These are phyloP conservation scores for Hirtodrosophila alboralis DNA, from an alignment of 2,888 invertebrate species.

Conservation along the genomic window DNA sequence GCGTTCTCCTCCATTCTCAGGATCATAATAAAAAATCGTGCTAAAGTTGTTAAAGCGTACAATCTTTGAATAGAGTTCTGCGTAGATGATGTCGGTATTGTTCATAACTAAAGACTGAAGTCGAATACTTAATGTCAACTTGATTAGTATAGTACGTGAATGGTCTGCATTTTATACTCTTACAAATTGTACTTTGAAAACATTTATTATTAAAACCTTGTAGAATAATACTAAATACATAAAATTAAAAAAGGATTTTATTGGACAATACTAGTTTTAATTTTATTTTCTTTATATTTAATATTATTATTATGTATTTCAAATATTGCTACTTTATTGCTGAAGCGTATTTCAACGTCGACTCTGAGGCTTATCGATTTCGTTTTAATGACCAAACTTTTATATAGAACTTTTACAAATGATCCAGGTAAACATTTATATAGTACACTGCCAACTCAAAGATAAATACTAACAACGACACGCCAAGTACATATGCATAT, in stretches of 20 bases:
- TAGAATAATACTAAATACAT: too few relatives aligned
- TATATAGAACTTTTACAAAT: slow-evolving; percentile 19
- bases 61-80: slow-evolving; percentile 25
- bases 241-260: too few relatives aligned
- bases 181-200: too few relatives aligned
- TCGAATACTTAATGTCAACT: slow-evolving; percentile 3
- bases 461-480: slow-evolving; percentile 17
- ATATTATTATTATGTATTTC: too few relatives aligned
- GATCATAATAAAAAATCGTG: slow-evolving; percentile 50
- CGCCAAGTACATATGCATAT: slow-evolving; percentile 11
- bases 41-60: slow-evolving; percentile 23
- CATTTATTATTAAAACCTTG: too few relatives aligned
- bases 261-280: too few relatives aligned
- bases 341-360: slow-evolving; percentile 7
- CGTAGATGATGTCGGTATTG: slow-evolving; percentile 23
- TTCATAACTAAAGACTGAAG: slow-evolving; percentile 29
- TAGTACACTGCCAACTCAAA: slow-evolving; percentile 40
- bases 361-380: neutral
- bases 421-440: slow-evolving; percentile 30
- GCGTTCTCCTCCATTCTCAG: slow-evolving; percentile 18
- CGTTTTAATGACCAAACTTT: slow-evolving; percentile 12
- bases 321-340: too few relatives aligned
- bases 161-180: neutral
- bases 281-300: too few relatives aligned
- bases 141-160: neutral